These are phyloP conservation scores for Drosophila mettleri DNA, from an alignment of 2,888 invertebrate genomes.

Conservation along the genomic window DNA sequence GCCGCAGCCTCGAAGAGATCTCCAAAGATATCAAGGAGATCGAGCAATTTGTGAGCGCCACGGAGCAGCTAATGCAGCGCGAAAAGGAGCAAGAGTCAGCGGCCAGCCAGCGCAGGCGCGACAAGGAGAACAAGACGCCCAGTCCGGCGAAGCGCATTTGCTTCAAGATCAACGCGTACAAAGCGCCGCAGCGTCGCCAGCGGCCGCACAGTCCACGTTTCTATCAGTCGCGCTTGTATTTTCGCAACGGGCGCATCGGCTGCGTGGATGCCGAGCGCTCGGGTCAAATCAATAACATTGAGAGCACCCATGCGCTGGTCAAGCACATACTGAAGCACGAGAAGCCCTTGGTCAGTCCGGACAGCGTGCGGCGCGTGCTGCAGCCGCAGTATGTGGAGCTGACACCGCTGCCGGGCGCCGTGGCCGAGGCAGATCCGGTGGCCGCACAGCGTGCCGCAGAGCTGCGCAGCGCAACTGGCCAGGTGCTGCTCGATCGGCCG, in stretches of 20 bases:
- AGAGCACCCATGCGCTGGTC: conserved; percentile 84
- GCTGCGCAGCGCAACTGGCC: conserved; percentile 62
- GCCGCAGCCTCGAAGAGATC: conserved; percentile 84
- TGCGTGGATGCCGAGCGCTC: conserved; percentile 83
- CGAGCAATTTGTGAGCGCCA: conserved; percentile 84
- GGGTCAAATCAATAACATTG: conserved; percentile 82
- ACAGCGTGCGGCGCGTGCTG: conserved; percentile 82
- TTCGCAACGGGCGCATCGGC: conserved; percentile 85
- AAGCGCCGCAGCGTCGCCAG: conserved; percentile 69
- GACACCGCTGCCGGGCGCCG: conserved; percentile 69
- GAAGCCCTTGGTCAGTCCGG: conserved; percentile 84
- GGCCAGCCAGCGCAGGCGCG: conserved; percentile 61
- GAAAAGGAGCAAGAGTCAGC: conserved; percentile 73
- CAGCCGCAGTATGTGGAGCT: conserved; percentile 62
- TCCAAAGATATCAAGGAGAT: conserved; percentile 85
- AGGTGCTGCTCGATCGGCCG: conserved; percentile 52
- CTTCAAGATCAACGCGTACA: conserved; percentile 84
- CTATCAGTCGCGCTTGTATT: conserved; percentile 83
- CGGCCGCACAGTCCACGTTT: conserved; percentile 81
- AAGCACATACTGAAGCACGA: conserved; percentile 84
- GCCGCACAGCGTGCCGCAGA: conserved; percentile 56
- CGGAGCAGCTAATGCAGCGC: conserved; percentile 82
- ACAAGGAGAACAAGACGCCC: conserved; percentile 84
- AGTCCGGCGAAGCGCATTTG: conserved; percentile 75
- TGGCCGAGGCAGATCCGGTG: conserved; percentile 62